These are phyloP conservation scores for Amphiduros pacificus DNA, from an alignment of 2,888 invertebrate species.

Conservation along the genomic window DNA sequence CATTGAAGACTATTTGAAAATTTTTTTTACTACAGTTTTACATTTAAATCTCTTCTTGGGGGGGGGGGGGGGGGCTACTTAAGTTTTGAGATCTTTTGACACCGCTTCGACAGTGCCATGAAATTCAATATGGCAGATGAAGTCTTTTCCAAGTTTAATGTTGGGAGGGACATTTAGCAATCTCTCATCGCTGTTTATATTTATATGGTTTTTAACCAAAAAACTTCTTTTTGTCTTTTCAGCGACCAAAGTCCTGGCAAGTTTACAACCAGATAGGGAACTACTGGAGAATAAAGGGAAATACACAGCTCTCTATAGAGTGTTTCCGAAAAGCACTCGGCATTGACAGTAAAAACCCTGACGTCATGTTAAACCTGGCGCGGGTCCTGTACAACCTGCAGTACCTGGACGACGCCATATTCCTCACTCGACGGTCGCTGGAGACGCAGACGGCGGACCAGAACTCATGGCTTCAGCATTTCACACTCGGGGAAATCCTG, in stretches of 20 bases:
- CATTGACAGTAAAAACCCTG: conserved; percentile 85
- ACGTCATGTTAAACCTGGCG: conserved; percentile 81
- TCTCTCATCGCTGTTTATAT: too few relatives aligned
- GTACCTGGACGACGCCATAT: conserved; percentile 87
- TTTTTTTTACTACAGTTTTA: too few relatives aligned
- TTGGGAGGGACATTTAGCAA: too few relatives aligned
- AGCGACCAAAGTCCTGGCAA: conserved; percentile 70
- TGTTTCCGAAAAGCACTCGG: conserved; percentile 81
- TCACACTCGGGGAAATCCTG: conserved; percentile 87
- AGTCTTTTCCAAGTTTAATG: too few relatives aligned
- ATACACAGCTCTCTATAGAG: conserved; percentile 83
- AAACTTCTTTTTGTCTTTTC: conserved; percentile 27
- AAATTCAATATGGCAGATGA: too few relatives aligned
- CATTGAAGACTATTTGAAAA: too few relatives aligned
- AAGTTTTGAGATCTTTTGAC: too few relatives aligned
- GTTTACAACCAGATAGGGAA: conserved; percentile 89
- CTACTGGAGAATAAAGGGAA: conserved; percentile 87
- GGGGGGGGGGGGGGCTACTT: too few relatives aligned
- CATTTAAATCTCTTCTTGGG: too few relatives aligned
- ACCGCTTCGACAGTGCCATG: too few relatives aligned
- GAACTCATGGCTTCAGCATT: conserved; percentile 89
- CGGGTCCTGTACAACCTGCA: conserved; percentile 82
- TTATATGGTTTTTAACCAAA: background rate
- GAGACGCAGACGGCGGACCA: conserved; percentile 83
- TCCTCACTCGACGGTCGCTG: conserved; percentile 79